These are phyloP conservation scores for Nasonovia ribisnigri DNA, from an alignment of 2,888 invertebrate genomes.

Conservation along the genomic window DNA sequence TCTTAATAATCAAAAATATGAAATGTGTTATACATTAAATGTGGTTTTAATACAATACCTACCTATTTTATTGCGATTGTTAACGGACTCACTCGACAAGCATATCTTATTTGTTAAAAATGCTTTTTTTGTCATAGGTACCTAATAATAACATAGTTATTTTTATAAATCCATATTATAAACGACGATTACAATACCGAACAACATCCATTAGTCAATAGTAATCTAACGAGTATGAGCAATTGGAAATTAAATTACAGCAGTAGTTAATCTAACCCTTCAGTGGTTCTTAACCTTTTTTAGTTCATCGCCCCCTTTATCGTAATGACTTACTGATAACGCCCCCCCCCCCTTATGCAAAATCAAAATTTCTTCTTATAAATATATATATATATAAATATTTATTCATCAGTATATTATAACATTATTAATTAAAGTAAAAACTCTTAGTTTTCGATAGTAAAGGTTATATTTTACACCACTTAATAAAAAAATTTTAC, in stretches of 20 bases:
- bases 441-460: too few relatives aligned
- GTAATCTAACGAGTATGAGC: background rate
- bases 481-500: too few relatives aligned
- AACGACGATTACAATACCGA: background rate
- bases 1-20: background rate
- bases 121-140: background rate
- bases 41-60: background rate
- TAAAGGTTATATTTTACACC: too few relatives aligned
- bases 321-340: too few relatives aligned
- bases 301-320: too few relatives aligned
- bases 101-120: background rate
- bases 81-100: background rate
- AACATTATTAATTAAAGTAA: too few relatives aligned
- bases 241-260: background rate
- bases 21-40: background rate
- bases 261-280: background rate
- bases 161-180: background rate
- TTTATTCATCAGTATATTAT: too few relatives aligned
- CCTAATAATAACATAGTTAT: background rate
- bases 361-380: too few relatives aligned
- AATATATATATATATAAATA: too few relatives aligned
- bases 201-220: background rate
- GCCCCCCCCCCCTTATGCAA: too few relatives aligned
- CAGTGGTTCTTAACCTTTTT: too few relatives aligned
- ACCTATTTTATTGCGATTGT: background rate